These are phyloP conservation scores for Globia sparganii DNA, from an alignment of 2,888 invertebrate species.

Conservation along the genomic window DNA sequence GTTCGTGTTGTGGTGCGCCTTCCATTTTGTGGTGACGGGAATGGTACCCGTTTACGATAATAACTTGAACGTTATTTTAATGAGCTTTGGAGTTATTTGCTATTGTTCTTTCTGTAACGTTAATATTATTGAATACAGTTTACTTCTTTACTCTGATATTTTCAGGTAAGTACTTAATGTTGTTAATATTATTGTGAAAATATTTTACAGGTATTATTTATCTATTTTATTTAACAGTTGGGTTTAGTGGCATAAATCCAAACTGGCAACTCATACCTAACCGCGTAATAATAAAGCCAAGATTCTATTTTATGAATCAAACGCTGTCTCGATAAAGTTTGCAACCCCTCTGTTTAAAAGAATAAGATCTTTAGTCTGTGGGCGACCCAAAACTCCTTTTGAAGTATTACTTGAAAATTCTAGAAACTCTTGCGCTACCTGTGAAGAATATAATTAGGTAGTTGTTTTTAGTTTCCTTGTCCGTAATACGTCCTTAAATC, in stretches of 20 bases:
- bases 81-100: slow-evolving; percentile 22
- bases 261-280: background rate
- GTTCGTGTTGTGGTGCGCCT: slow-evolving; percentile 35
- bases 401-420: slow-evolving; percentile 29
- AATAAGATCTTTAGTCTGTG: slow-evolving; percentile 12
- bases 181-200: background rate
- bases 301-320: slow-evolving; percentile 18
- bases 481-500: background rate
- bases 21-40: slow-evolving; percentile 21
- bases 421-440: slow-evolving; percentile 28
- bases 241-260: background rate
- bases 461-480: slow-evolving; percentile 5
- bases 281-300: background rate
- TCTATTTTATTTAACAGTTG: background rate
- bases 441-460: slow-evolving; percentile 33
- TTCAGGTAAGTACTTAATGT: background rate
- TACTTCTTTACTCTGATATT: background rate
- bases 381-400: slow-evolving; percentile 20
- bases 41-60: slow-evolving; percentile 23
- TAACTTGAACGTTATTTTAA: slow-evolving; percentile 39
- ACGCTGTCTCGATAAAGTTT: slow-evolving; percentile 14
- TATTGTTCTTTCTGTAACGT: background rate
- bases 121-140: background rate
- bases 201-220: background rate
- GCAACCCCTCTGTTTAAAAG: background rate